Evolutionary conservation across 1,140 invertebrate genomes (phyloP).

Genomic region (Trachymyrmex septentrionalis): DNA sequence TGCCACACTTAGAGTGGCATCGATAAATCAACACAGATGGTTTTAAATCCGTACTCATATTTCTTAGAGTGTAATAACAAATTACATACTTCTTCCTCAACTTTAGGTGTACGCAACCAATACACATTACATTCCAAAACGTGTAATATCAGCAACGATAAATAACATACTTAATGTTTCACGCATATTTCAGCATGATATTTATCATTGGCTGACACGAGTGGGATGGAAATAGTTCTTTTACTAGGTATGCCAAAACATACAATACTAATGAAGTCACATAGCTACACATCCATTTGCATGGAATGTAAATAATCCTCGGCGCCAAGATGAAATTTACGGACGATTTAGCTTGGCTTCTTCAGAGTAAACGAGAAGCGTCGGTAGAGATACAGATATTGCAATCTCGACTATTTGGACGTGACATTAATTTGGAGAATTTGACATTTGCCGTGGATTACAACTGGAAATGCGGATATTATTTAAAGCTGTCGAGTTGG

Average conservation of each 20-base stretch:
- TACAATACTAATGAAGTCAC: constrained; percentile 41
- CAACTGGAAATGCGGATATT: background rate
- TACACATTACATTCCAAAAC: background rate
- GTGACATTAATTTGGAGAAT: background rate
- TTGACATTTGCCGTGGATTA: background rate
- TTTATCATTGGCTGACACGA: constrained; percentile 8
- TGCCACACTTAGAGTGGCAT: too few relatives aligned
- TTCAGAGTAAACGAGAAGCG: background rate
- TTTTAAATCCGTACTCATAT: too few relatives aligned
- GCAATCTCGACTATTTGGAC: background rate
- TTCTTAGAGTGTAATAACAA: background rate
- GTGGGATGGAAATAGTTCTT: constrained; percentile 12
- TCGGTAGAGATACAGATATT: background rate
- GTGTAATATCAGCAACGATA: background rate
- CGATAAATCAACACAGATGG: too few relatives aligned
- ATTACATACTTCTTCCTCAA: background rate
- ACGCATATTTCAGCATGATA: background rate
- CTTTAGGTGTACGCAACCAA: background rate
- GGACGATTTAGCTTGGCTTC: background rate
- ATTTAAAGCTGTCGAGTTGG: background rate
- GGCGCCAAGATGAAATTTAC: constrained; percentile 18
- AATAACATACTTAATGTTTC: background rate
- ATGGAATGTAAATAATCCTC: constrained; percentile 18
- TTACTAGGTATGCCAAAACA: background rate
- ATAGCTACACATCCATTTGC: background rate